A percentile compares a stretch with the other conserved stretches of the same genome.
Evolutionary conservation across 1,140 invertebrate species (phyloP).

Genomic region (Papilio aristodemus): DNA sequence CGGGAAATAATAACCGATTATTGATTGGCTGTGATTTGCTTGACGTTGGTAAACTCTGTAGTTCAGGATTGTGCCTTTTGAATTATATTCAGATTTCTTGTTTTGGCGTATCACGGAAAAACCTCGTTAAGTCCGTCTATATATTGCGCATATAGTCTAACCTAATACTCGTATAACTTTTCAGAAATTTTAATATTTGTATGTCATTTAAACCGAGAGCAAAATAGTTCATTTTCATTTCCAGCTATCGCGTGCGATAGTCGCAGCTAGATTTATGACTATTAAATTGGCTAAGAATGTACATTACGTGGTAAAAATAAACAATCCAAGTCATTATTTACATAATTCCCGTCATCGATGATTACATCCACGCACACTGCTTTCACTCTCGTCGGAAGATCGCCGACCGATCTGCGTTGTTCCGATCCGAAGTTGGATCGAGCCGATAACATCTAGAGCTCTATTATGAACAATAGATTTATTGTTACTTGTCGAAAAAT

Average conservation of each 20-base stretch:
- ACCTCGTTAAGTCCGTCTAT: too few species aligned
- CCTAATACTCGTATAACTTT: too few species aligned
- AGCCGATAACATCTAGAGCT: slow-evolving; percentile 19
- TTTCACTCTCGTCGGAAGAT: slow-evolving; percentile 28
- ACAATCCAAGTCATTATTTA: slow-evolving; percentile 14
- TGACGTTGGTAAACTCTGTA: background rate
- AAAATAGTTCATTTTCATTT: too few species aligned
- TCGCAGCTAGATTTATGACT: too few species aligned
- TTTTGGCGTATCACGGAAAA: too few species aligned
- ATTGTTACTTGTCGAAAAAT: slow-evolving; percentile 26
- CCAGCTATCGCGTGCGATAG: too few species aligned
- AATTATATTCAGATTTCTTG: too few species aligned
- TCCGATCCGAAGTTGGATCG: slow-evolving; percentile 7
- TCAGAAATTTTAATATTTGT: too few species aligned
- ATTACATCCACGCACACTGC: slow-evolving; percentile 8
- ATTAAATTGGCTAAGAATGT: too few species aligned
- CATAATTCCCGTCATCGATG: slow-evolving; percentile 1
- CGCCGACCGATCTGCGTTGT: slow-evolving; percentile 10
- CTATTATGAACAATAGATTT: slow-evolving; percentile 23
- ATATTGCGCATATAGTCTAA: too few species aligned
- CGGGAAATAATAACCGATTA: background rate
- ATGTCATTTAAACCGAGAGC: too few species aligned
- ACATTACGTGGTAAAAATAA: background rate
- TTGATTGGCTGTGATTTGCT: background rate
- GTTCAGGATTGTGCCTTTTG: background rate